Evolutionary conservation across 1,140 invertebrate species (phyloP), one percentile per base, ranked within the genome.

Genomic region (Drosophila subpulchrella): DNA sequence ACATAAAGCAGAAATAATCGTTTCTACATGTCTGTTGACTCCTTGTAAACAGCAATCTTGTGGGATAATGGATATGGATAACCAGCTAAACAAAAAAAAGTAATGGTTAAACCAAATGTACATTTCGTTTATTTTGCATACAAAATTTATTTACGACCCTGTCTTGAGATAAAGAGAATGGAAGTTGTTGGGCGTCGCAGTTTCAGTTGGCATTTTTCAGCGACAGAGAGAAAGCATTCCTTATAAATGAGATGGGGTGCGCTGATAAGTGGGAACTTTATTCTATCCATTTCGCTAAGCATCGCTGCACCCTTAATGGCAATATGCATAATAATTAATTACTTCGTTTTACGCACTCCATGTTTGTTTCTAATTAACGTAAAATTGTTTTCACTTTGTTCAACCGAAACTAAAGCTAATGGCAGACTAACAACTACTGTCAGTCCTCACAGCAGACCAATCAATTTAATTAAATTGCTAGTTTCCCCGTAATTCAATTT

Each of bases 51-150:
- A 72, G 53, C 68, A 50, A 72, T 72, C 50, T 71, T 72, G 68
- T 58, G 47, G 53, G 15, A 71, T 71, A 57, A 71, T 41, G 44
- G 36, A 70, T 15, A 12, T 15, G 38, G 20, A 27, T 36, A 53
- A 36, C 36, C 27, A 27, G 32, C 32, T 36, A 65, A 66, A 36
- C 47, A 67, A 47, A 32, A 62, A 67, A 47, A 65, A 54, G 55
- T 68, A 55, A 47, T 42, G 57, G 51, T 51, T 57, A 71, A 58
- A 71, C 30, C 53, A 71, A 72, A 71, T 50, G 65, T 71, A 72
- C 66, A 71, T 72, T 71, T 71, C 66, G 71, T 51, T 71, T 72
- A 72, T 72, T 72, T 72, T 71, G 68, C 68, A 71, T 71, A 58
- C 34, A 41, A 58, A 72, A 72, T 72, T 72, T 66, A 72, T 72